Conservation (phyloP, 2,888 invertebrate species). For the Synergus gifuensis region DNA sequence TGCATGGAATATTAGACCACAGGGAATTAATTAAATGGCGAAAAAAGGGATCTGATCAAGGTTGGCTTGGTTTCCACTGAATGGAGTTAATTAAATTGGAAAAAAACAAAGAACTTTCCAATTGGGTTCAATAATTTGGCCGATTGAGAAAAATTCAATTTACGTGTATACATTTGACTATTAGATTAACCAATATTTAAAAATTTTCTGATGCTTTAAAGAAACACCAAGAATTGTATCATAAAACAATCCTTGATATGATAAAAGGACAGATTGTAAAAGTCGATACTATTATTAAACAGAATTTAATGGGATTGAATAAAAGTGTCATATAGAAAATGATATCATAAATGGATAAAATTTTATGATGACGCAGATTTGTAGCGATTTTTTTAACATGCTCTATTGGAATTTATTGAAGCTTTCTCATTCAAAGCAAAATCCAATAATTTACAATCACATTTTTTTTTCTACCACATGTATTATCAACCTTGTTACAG, state of each 20-base stretch:
- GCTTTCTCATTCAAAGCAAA: slow-evolving; percentile 7
- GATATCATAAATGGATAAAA: neutral
- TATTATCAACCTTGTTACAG: slow-evolving; percentile 23
- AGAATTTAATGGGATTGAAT: neutral
- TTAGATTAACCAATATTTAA: neutral
- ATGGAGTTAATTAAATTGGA: slow-evolving; percentile 25
- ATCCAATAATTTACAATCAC: slow-evolving; percentile 23
- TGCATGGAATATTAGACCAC: too few relatives aligned
- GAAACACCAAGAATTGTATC: too few relatives aligned
- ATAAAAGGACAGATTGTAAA: too few relatives aligned
- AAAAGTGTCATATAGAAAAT: neutral
- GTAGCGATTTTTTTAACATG: neutral
- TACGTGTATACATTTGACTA: neutral
- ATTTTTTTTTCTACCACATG: slow-evolving; percentile 4
- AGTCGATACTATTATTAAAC: too few relatives aligned
- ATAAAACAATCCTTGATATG: too few relatives aligned
- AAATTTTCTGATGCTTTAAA: neutral
- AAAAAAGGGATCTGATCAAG: neutral
- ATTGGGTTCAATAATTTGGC: slow-evolving; percentile 1
- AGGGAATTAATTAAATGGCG: neutral
- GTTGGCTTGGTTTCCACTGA: neutral
- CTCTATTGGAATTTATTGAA: neutral
- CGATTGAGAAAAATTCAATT: slow-evolving; percentile 18
- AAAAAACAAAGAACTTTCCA: neutral
- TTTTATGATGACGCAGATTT: neutral